Evolutionary conservation across 2,113 vertebrate species (phyloP).

Genomic region (Camelus bactrianus): DNA sequence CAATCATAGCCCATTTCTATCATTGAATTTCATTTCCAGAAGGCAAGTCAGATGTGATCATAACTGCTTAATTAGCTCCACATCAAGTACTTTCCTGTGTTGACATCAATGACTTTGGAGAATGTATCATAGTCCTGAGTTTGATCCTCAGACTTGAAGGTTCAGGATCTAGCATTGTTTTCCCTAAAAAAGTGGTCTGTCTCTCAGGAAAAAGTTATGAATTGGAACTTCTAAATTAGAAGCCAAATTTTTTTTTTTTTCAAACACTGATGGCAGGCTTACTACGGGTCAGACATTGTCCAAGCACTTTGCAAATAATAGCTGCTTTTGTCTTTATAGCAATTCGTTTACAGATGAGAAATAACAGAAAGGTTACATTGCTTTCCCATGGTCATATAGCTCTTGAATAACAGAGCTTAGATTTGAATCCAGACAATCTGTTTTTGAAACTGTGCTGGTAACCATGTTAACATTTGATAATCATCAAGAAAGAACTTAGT

Average conservation of each 20-base stretch:
- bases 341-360: not conserved
- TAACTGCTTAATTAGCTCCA: not conserved
- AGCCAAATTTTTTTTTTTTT: not conserved
- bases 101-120: not conserved
- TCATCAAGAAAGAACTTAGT: not conserved
- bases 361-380: not conserved
- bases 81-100: no score
- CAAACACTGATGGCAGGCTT: not conserved
- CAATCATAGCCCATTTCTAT: not conserved
- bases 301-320: not conserved
- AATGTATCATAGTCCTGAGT: not conserved
- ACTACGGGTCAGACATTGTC: not conserved
- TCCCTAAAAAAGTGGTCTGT: not conserved
- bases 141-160: not conserved
- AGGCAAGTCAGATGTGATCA: not conserved
- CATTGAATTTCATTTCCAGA: not conserved
- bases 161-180: not conserved
- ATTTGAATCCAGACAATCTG: not conserved
- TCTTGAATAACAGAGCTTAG: not conserved
- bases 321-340: not conserved
- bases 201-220: not conserved
- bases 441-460: not conserved
- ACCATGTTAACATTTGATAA: not conserved
- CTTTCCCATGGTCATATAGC: not conserved
- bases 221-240: not conserved